phyloP scores from a whole-genome alignment of 37 sponge, comb jelly and placozoan species.

The Chondrosia reniformis region DNA sequence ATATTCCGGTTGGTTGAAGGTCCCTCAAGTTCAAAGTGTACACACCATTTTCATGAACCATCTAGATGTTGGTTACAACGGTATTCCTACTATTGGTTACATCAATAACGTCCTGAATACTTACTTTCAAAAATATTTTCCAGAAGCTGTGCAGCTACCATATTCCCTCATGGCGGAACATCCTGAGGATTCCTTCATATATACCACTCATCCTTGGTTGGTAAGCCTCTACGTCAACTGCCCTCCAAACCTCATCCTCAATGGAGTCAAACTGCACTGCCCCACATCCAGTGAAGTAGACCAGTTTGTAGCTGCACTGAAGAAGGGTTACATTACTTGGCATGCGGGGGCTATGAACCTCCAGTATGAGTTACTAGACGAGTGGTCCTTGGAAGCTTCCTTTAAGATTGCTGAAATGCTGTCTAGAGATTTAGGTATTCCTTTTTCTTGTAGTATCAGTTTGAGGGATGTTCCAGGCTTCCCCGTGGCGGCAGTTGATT shows the following conservation, averaged over 20 bases:
- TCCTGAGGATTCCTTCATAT: constrained; percentile 41
- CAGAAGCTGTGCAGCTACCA: constrained; percentile 36
- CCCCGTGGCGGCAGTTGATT: constrained; percentile 7
- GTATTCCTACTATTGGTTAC: constrained; percentile 44
- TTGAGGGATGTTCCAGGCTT: constrained; percentile 64
- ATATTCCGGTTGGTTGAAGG: constrained; percentile 33
- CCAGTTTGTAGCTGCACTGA: constrained; percentile 3
- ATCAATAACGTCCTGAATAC: constrained; percentile 45
- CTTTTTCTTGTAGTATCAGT: constrained; percentile 24
- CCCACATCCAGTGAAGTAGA: constrained; percentile 30
- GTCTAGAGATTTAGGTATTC: background rate
- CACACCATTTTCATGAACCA: constrained; percentile 77
- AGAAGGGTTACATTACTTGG: constrained; percentile 34
- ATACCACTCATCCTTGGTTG: constrained; percentile 74
- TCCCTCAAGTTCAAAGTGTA: constrained; percentile 33
- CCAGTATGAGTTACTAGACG: constrained; percentile 60
- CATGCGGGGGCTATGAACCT: constrained; percentile 74
- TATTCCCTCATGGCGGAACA: background rate
- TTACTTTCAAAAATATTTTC: constrained; percentile 67
- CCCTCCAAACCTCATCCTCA: constrained; percentile 57
- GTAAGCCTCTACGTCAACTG: constrained; percentile 65
- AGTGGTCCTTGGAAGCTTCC: constrained; percentile 17
- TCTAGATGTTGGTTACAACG: constrained; percentile 67
- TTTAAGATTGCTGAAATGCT: constrained; percentile 13
- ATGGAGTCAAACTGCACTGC: constrained; percentile 31